These are phyloP conservation scores for Hippasteria phrygiana DNA, from an alignment of 53 echinoderm and acorn worm species.

Conservation along the genomic window DNA sequence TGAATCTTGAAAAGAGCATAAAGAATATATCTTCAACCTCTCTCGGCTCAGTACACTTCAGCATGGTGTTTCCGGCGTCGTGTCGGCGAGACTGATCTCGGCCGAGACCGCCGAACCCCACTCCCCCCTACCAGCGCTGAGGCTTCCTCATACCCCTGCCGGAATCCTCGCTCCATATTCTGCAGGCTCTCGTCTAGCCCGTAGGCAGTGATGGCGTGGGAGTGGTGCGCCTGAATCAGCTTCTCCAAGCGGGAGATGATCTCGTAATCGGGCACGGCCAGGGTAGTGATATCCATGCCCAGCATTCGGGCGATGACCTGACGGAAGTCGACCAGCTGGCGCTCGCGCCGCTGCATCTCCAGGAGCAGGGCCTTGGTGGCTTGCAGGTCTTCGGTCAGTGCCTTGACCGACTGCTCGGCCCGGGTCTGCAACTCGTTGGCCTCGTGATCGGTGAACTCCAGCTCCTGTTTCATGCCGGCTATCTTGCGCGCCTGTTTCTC, in stretches of 20 bases:
- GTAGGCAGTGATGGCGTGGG: constrained; percentile 87
- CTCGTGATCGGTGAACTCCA: constrained; percentile 92
- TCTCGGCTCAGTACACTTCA: constrained; percentile 80
- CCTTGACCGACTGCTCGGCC: constrained; percentile 73
- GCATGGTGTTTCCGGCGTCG: constrained; percentile 83
- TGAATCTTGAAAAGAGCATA: no score
- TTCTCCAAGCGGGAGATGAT: constrained; percentile 96
- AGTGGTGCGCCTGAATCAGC: constrained; percentile 99
- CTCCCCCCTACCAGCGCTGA: constrained; percentile 48
- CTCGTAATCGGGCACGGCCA: constrained; percentile 98
- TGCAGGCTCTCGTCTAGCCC: constrained; percentile 83
- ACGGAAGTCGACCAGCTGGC: constrained; percentile 94
- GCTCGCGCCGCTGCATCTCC: constrained; percentile 83
- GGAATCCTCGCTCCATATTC: constrained; percentile 86
- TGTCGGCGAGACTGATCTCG: constrained; percentile 89
- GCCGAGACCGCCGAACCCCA: constrained; percentile 37
- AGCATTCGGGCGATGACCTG: constrained; percentile 98
- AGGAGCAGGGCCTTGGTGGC: constrained; percentile 87
- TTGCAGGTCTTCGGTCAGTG: constrained; percentile 80
- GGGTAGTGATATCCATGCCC: constrained; percentile 84
- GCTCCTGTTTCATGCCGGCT: constrained; percentile 96
- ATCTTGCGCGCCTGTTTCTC: constrained; percentile 97
- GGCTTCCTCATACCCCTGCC: constrained; percentile 85
- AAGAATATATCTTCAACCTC: background rate
- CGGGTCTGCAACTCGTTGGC: constrained; percentile 67